Base-by-base conservation (phyloP, 2,888 invertebrate species). In the Bhutanitis thaidina region DNA sequence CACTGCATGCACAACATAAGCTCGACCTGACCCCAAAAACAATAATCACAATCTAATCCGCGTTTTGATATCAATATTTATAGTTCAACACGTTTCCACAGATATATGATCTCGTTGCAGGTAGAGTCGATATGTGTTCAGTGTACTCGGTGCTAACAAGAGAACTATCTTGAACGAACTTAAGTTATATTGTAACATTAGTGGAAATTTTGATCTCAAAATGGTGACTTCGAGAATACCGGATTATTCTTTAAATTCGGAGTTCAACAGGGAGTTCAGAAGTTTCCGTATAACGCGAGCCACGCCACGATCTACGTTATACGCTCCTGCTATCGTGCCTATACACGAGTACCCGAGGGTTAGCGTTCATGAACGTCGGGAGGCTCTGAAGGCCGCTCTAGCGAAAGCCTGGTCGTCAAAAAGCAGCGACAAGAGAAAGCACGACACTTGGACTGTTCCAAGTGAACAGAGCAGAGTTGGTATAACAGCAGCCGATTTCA, bases 211-310 rank as follows among this genome's bases (percentile, higher is more conserved):
- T 80, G 87, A 86, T 87, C 88, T 89, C 89, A 89, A 84, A 84
- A 91, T 91, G 92, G 91, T 91, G 78, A 91, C 91, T 74, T 91
- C 91, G 77, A 90, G 91, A 75, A 91, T 92, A 85, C 91, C 92
- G 59, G 91, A 91, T 77, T 91, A 91, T 85, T 90, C 90, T 77
- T 82, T 92, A 64, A 91, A 91, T 82, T 91, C 91, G 82, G 92
- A 92, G 82, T 88, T 91, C 83, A 90, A 90, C 82, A 88, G 90
- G 78, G 90, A 90, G 84, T 90, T 90, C 80, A 86, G 90, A 81
- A 90, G 90, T 86, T 90, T 90, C 80, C 88, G 90, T 67, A 86
- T 90, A 66, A 86, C 90, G 62, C 77, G 90, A 68, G 86, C 87
- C 59, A 88, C 90, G 58, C 88, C 90, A 66, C 81, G 88, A 56